Conservation (phyloP, 2,888 invertebrate species). For the Ophion ellenae region DNA sequence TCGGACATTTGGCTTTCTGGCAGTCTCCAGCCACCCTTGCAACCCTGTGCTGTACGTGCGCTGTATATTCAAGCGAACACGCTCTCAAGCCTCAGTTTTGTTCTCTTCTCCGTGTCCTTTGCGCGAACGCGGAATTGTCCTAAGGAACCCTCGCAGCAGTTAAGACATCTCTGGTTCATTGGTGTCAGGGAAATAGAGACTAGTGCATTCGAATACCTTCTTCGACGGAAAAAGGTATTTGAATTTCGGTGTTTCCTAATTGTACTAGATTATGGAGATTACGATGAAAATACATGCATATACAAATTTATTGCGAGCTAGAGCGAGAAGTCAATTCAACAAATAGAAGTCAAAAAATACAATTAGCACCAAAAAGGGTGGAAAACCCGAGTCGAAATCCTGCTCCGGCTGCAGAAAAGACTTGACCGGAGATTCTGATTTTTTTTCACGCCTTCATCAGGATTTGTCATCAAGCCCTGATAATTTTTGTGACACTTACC, state of each 20-base stretch:
- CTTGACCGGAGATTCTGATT: too few relatives aligned
- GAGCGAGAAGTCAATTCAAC: too few relatives aligned
- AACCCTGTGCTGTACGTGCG: slow-evolving; percentile 56
- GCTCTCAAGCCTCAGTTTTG: slow-evolving; percentile 37
- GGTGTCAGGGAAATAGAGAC: not conserved
- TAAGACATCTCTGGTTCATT: slow-evolving; percentile 13
- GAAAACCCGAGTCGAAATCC: too few relatives aligned
- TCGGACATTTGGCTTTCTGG: slow-evolving; percentile 61
- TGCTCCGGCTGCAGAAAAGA: too few relatives aligned
- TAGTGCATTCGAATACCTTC: not conserved
- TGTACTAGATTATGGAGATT: too few relatives aligned
- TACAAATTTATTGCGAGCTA: too few relatives aligned
- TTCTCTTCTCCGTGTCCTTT: slow-evolving; percentile 19
- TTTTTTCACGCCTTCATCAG: too few relatives aligned
- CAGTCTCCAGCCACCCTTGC: slow-evolving; percentile 40
- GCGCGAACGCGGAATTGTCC: slow-evolving; percentile 35
- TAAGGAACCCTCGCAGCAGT: slow-evolving; percentile 33
- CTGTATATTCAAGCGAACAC: slow-evolving; percentile 61
- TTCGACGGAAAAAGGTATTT: not conserved
- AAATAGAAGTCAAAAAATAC: too few relatives aligned
- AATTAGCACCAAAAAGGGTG: too few relatives aligned
- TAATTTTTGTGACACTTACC: too few relatives aligned
- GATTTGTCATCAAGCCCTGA: too few relatives aligned
- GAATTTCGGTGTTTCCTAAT: not conserved
- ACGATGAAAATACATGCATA: too few relatives aligned